These are phyloP conservation scores for Dolomedes plantarius DNA, from an alignment of 2,888 invertebrate species.

Conservation along the genomic window DNA sequence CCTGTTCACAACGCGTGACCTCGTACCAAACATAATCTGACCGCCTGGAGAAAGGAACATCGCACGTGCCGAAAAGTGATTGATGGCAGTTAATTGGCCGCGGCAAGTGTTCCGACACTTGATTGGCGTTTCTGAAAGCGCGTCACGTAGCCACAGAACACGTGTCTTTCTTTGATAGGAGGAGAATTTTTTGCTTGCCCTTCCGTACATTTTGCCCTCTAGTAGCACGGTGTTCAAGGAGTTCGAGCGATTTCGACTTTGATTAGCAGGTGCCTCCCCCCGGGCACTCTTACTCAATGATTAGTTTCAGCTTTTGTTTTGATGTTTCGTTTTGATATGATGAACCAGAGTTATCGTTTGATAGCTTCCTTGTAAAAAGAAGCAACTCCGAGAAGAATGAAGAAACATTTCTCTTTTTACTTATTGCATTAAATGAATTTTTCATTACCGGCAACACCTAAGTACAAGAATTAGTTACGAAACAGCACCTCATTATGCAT, in stretches of 20 bases:
- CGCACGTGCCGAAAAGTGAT: slow-evolving; percentile 68
- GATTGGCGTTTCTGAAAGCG: slow-evolving; percentile 57
- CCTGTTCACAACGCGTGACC: slow-evolving; percentile 6
- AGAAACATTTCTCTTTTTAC: too few species aligned
- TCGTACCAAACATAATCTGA: not conserved
- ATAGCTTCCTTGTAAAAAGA: not conserved
- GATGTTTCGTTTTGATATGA: not conserved
- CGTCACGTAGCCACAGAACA: slow-evolving; percentile 58
- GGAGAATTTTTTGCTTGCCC: not conserved
- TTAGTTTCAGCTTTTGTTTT: slow-evolving; percentile 27
- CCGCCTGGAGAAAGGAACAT: not conserved
- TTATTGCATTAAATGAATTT: too few species aligned
- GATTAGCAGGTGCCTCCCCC: slow-evolving; percentile 57
- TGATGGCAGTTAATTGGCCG: slow-evolving; percentile 64
- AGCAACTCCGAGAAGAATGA: too few species aligned
- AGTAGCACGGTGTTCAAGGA: slow-evolving; percentile 38
- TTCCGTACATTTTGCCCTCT: not conserved
- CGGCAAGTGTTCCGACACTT: slow-evolving; percentile 59
- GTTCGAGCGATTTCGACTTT: slow-evolving; percentile 38
- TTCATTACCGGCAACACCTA: too few species aligned
- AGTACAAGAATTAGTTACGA: too few species aligned
- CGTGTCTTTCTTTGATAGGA: slow-evolving; percentile 33
- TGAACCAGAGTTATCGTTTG: not conserved
- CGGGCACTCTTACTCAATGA: slow-evolving; percentile 18
- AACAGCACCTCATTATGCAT: too few species aligned